Percentiles rank a stretch among this genome's conserved stretches.
These are phyloP conservation scores for Sisyra nigra DNA, from an alignment of 2,888 invertebrate species.

Conservation along the genomic window DNA sequence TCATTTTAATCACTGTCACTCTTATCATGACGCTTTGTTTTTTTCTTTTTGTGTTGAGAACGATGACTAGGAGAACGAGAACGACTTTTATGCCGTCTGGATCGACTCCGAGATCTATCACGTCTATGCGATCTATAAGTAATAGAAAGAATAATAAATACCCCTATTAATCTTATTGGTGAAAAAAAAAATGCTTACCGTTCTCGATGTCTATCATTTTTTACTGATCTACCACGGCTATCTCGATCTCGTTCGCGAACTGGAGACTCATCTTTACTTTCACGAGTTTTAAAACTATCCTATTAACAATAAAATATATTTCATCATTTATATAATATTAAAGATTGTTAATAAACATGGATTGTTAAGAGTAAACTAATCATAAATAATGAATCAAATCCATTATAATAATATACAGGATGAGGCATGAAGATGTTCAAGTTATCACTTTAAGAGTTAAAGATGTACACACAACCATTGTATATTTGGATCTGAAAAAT, in stretches of 20 bases:
- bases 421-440: too few relatives aligned
- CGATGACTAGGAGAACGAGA: slow-evolving; percentile 53
- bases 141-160: slow-evolving; percentile 10
- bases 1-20: slow-evolving; percentile 48
- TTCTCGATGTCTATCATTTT: slow-evolving; percentile 41
- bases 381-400: background rate
- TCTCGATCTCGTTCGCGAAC: slow-evolving; percentile 32
- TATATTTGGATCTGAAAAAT: too few relatives aligned
- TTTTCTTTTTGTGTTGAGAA: slow-evolving; percentile 43
- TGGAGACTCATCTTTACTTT: slow-evolving; percentile 24
- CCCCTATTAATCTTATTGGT: slow-evolving; percentile 1
- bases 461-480: too few relatives aligned
- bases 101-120: slow-evolving; percentile 49
- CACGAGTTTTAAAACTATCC: slow-evolving; percentile 15
- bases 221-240: slow-evolving; percentile 32
- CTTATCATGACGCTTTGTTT: slow-evolving; percentile 51
- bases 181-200: slow-evolving; percentile 30
- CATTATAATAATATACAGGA: too few relatives aligned
- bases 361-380: too few relatives aligned
- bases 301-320: background rate
- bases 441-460: too few relatives aligned
- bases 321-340: too few relatives aligned
- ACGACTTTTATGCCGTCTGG: slow-evolving; percentile 51
- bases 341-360: too few relatives aligned
- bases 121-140: slow-evolving; percentile 41